These are phyloP conservation scores for Ctenicera cuprea DNA, from an alignment of 2,888 invertebrate genomes.

Conservation along the genomic window DNA sequence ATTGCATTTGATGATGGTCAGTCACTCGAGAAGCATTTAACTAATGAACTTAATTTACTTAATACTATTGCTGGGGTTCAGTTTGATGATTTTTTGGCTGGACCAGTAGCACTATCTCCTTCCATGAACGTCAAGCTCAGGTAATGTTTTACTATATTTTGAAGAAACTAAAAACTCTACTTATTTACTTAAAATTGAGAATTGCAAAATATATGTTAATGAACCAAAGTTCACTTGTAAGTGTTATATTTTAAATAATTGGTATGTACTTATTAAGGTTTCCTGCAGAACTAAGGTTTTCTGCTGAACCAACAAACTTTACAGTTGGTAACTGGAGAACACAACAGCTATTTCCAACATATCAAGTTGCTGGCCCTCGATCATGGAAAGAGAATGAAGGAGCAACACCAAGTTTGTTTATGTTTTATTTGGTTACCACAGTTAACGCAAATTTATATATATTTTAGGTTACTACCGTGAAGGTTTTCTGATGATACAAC, in stretches of 20 bases:
- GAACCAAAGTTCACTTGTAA: too few species aligned
- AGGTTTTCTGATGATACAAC: constrained; percentile 81
- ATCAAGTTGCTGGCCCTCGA: constrained; percentile 60
- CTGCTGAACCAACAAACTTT: constrained; percentile 29
- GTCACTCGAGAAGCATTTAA: constrained; percentile 30
- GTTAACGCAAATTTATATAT: background rate
- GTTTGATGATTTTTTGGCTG: constrained; percentile 75
- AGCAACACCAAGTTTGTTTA: constrained; percentile 52
- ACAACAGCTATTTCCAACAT: constrained; percentile 74
- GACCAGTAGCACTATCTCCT: constrained; percentile 71
- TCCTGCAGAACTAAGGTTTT: constrained; percentile 77
- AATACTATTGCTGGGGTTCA: constrained; percentile 75
- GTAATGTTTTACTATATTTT: constrained; percentile 50
- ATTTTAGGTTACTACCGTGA: constrained; percentile 77
- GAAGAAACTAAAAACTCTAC: too few species aligned
- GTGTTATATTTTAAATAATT: background rate
- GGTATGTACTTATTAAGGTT: constrained; percentile 68
- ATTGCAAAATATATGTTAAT: too few species aligned
- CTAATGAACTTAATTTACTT: constrained; percentile 53
- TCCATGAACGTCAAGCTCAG: constrained; percentile 76
- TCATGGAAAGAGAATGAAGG: constrained; percentile 41
- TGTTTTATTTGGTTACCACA: background rate
- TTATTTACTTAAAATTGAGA: too few species aligned
- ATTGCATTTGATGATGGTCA: constrained; percentile 9
- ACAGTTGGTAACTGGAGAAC: constrained; percentile 79